A percentile compares a stretch with the other conserved stretches of the same genome.
These are phyloP conservation scores for Bergia sp. DNA, from an alignment of 92 coral and sea anemone species.

Conservation along the genomic window DNA sequence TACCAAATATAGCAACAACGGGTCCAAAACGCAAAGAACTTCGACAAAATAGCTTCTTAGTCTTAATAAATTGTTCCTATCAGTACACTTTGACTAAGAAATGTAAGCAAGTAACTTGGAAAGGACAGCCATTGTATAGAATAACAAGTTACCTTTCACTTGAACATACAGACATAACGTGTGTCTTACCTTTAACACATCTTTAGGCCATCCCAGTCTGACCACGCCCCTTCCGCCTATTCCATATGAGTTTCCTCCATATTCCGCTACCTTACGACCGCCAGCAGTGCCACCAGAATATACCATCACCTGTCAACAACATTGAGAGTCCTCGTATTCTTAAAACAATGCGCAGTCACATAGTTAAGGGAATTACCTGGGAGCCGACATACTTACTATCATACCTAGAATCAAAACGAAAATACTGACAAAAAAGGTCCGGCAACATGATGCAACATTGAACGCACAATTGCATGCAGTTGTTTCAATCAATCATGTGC, in stretches of 20 bases:
- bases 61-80: too few relatives aligned
- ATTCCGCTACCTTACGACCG: conserved; percentile 84
- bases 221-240: conserved; percentile 84
- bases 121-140: not conserved
- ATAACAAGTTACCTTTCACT: not conserved
- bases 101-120: not conserved
- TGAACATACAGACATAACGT: not conserved
- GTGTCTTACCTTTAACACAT: conserved; percentile 70
- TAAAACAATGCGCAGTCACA: not conserved
- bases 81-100: not conserved
- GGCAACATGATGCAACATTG: too few relatives aligned
- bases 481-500: too few relatives aligned
- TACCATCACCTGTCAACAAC: conserved; percentile 63
- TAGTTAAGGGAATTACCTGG: too few relatives aligned
- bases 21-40: too few relatives aligned
- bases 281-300: conserved; percentile 75
- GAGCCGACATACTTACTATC: too few relatives aligned
- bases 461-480: too few relatives aligned
- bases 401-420: too few relatives aligned
- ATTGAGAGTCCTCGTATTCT: not conserved
- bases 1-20: too few relatives aligned
- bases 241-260: conserved; percentile 90
- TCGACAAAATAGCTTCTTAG: too few relatives aligned
- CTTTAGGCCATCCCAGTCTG: conserved; percentile 94
- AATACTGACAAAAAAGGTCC: too few relatives aligned